A percentile compares a stretch with the other conserved stretches of the same genome.
Conservation (phyloP, 2,888 invertebrate species). For the Chorisops tibialis region DNA sequence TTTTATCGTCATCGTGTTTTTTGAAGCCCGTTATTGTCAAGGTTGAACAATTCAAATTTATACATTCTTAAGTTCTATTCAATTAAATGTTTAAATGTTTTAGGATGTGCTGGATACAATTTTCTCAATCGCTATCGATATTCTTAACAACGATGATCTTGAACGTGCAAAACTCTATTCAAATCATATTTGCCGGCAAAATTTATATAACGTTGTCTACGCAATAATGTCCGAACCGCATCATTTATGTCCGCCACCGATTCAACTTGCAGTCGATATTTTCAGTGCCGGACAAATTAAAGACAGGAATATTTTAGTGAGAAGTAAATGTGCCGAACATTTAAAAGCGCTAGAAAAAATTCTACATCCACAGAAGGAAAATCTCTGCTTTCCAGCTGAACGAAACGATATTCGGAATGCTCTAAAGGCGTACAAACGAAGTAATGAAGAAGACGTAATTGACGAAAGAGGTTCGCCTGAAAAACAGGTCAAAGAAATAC, state of each 20-base stretch:
- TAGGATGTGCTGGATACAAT: conserved; percentile 39
- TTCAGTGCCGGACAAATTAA: conserved; percentile 36
- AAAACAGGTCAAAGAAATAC: neutral
- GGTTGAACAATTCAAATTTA: conserved; percentile 30
- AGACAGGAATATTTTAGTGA: conserved; percentile 37
- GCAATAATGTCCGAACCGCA: conserved; percentile 37
- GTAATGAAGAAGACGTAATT: conserved; percentile 11
- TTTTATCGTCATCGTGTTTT: conserved; percentile 35
- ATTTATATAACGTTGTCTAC: conserved; percentile 37
- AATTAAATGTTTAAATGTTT: conserved; percentile 21
- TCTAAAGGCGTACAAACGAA: conserved; percentile 29
- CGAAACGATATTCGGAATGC: conserved; percentile 38
- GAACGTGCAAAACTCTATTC: conserved; percentile 34
- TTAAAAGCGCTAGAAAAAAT: conserved; percentile 39
- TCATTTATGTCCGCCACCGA: conserved; percentile 42
- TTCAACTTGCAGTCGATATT: conserved; percentile 38
- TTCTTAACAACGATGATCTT: conserved; percentile 7
- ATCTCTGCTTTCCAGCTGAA: conserved; percentile 40
- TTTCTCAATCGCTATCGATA: conserved; percentile 31
- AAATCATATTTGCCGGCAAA: conserved; percentile 38
- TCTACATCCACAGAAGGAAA: conserved; percentile 43
- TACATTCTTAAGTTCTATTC: no score
- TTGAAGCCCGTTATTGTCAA: conserved; percentile 39
- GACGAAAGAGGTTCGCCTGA: neutral
- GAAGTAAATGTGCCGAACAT: conserved; percentile 35